phyloP scores from a whole-genome alignment of 2,113 vertebrate species.

The Odontesthes bonariensis region DNA sequence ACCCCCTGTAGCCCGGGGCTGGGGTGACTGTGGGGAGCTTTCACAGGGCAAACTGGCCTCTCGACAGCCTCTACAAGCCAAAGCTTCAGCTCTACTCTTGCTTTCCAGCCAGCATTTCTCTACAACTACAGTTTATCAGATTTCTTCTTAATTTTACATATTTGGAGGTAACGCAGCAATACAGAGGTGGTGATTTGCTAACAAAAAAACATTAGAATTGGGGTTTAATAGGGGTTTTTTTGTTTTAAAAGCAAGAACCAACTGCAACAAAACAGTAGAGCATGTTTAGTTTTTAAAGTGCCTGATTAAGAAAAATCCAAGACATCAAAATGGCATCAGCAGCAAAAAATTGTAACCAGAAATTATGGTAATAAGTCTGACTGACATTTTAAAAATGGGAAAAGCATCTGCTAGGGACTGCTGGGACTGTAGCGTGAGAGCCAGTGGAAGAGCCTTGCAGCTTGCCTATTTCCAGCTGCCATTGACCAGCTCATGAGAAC shows the following conservation, averaged over 20 bases:
- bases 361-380: conserved; percentile 24
- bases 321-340: conserved; percentile 11
- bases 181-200: background rate
- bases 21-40: conserved; percentile 41
- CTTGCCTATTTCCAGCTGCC: conserved; percentile 50
- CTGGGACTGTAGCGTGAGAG: conserved; percentile 27
- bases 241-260: conserved; percentile 5
- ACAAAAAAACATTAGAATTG: background rate
- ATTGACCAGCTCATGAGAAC: conserved; percentile 43
- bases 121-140: conserved; percentile 1
- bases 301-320: background rate
- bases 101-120: conserved; percentile 19
- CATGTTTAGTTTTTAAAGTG: no score
- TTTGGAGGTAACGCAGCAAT: conserved; percentile 1
- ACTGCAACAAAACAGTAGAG: conserved; percentile 7
- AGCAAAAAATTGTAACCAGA: conserved; percentile 31
- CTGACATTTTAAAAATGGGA: conserved; percentile 45
- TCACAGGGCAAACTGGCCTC: conserved; percentile 49
- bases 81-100: conserved; percentile 6
- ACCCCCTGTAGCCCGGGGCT: conserved; percentile 10
- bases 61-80: conserved; percentile 27
- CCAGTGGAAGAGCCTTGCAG: conserved; percentile 51
- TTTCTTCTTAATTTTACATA: background rate
- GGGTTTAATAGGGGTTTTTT: background rate
- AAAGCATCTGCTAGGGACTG: conserved; percentile 43